Base-by-base conservation (phyloP, 2,888 invertebrate genomes). In the Eilema sororculum region DNA sequence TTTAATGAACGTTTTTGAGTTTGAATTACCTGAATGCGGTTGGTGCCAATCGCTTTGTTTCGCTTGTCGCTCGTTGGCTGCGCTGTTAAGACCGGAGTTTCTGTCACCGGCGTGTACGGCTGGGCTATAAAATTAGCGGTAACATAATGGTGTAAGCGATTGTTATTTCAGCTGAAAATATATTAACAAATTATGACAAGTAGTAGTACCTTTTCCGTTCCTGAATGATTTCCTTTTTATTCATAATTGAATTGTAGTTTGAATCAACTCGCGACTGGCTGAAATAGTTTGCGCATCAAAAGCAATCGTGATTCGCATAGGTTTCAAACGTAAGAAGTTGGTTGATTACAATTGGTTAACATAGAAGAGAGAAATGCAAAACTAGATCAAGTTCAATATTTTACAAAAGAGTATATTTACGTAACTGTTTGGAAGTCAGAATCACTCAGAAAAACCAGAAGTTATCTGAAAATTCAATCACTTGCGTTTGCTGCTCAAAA, bases 1-100 rank as follows among this genome's bases (percentile, higher is more conserved):
- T 74, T 68, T 67, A 75, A 75, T 72, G 25, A 73, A 77, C 75
- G 80, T 78, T 78, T 73, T 75, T 72, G 73, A 71, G 69, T 70
- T 65, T 68, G 72, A 74, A 75, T 79, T 76, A 78, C 78, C 77
- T 81, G 80, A 71, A 75, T 77, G 75, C 58, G 78, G 82, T 78
- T 65, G 68, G 73, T 68, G 74, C 68, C 37, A 61, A 71, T 52
- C 69, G 75, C 75, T 82, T 81, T 78, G 76, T 80, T 74, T 80
- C 65, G 69, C 78, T 71, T 76, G 77, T 74, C 77, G 67, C 75
- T 78, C 75, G 71, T 76, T 78, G 78, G 75, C 63, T 73, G 68
- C 61, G 72, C 65, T 73, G 69, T 68, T 72, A 77, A 79, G 72
- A 80, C 70, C 65, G 73, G 74, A 73, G 75, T 74, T 81, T 82